Percentiles rank a stretch among this genome's conserved stretches.
phyloP scores from a whole-genome alignment of 35 echinoderm and acorn worm species.

The Ophiothrix spiculata region DNA sequence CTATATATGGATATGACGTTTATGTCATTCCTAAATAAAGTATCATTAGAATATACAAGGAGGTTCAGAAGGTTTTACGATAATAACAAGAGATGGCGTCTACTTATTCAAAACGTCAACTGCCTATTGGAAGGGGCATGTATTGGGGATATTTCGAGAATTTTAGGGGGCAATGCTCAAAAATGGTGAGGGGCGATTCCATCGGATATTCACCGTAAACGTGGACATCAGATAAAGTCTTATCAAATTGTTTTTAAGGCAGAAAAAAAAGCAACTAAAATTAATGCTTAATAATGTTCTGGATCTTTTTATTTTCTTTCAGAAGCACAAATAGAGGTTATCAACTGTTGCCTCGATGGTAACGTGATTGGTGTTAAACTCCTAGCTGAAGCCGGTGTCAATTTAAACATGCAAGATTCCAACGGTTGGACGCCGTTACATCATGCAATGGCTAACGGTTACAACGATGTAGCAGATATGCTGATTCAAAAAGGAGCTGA shows the following conservation, averaged over 20 bases:
- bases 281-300: not conserved
- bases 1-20: too few species aligned
- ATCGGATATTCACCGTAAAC: too few species aligned
- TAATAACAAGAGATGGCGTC: too few species aligned
- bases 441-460: constrained; percentile 31
- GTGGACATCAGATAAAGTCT: not conserved
- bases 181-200: too few species aligned
- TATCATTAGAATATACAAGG: not conserved
- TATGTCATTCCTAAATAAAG: not conserved
- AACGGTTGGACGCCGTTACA: constrained; percentile 61
- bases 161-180: not conserved
- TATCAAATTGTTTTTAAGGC: not conserved
- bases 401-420: constrained; percentile 45
- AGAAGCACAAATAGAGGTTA: constrained; percentile 46
- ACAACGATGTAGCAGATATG: constrained; percentile 30
- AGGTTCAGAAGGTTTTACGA: not conserved
- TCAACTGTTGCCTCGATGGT: constrained; percentile 21
- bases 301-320: constrained; percentile 5
- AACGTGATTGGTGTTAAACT: constrained; percentile 38
- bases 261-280: not conserved
- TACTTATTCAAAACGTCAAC: too few species aligned
- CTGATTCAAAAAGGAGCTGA: constrained; percentile 45
- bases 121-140: not conserved
- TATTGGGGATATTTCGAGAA: not conserved
- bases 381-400: constrained; percentile 51